Evolutionary conservation across 2,797 vertebrate species (phyloP).

Genomic region (Orientallactaga sibirica): DNA sequence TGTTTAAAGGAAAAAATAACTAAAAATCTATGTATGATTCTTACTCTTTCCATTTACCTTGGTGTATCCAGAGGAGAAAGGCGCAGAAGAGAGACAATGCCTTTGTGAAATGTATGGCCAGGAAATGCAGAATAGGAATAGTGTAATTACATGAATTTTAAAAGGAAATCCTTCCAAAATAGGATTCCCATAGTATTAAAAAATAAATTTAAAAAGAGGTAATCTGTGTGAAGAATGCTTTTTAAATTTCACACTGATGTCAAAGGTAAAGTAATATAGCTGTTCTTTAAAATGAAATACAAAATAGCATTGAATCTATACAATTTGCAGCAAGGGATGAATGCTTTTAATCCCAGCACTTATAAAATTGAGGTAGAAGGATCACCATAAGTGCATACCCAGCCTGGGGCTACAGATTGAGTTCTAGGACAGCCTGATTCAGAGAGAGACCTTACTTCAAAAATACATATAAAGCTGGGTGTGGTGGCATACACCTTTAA

Average conservation of each 20-base stretch:
- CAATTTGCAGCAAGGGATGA: constrained; percentile 23
- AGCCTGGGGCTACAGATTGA: too few relatives aligned
- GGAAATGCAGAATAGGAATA: constrained; percentile 47
- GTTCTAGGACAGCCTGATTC: too few relatives aligned
- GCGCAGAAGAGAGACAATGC: constrained; percentile 44
- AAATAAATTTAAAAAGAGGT: constrained; percentile 61
- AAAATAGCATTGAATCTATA: not conserved
- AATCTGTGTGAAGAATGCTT: constrained; percentile 61
- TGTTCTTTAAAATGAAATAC: constrained; percentile 64
- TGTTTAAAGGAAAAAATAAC: constrained; percentile 27
- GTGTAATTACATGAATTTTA: constrained; percentile 62
- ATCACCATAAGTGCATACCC: too few relatives aligned
- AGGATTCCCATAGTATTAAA: constrained; percentile 55
- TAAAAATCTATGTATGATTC: not conserved
- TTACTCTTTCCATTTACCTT: constrained; percentile 46
- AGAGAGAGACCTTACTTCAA: too few relatives aligned
- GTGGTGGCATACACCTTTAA: too few relatives aligned
- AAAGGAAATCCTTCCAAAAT: constrained; percentile 54
- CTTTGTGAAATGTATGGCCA: constrained; percentile 43
- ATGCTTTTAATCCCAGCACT: too few relatives aligned
- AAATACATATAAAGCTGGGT: too few relatives aligned
- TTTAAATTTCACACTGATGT: constrained; percentile 49
- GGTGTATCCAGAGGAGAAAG: constrained; percentile 51
- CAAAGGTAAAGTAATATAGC: constrained; percentile 15
- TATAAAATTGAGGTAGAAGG: too few relatives aligned